These are phyloP conservation scores for Mus pahari DNA, from an alignment of 2,113 vertebrate genomes.

Conservation along the genomic window DNA sequence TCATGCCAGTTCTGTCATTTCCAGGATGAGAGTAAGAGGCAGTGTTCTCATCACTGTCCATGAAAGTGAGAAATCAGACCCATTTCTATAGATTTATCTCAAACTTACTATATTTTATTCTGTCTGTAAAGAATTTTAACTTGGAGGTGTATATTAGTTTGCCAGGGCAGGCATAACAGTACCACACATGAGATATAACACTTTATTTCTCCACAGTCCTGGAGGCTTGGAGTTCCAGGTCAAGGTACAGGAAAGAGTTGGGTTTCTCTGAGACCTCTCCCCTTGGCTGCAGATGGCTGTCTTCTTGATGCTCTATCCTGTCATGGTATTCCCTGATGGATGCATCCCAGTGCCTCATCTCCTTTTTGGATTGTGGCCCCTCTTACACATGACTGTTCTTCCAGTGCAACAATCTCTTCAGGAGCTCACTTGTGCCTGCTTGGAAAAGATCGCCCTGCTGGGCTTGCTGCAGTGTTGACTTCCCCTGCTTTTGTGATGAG, in stretches of 20 bases:
- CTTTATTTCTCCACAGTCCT: neutral
- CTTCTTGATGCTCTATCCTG: neutral
- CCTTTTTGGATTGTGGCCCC: neutral
- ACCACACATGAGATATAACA: neutral
- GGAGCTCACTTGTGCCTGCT: neutral
- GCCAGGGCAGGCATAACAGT: neutral
- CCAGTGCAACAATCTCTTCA: neutral
- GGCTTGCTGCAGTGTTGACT: neutral
- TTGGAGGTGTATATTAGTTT: conserved; percentile 18
- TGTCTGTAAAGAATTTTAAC: neutral
- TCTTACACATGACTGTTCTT: neutral
- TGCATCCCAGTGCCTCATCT: neutral
- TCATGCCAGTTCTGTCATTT: conserved; percentile 35
- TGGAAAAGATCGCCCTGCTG: neutral
- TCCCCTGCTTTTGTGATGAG: neutral
- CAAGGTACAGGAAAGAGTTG: neutral
- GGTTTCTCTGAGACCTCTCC: neutral
- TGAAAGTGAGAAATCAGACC: neutral
- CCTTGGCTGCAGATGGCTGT: conserved; percentile 4
- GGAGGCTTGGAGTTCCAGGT: neutral
- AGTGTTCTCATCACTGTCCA: neutral
- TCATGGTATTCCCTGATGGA: neutral
- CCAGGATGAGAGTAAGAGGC: conserved; percentile 23
- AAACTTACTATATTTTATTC: conserved; percentile 7
- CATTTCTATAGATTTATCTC: neutral